Conservation (phyloP, 1,140 invertebrate species). For the Drosophila jambulina region DNA sequence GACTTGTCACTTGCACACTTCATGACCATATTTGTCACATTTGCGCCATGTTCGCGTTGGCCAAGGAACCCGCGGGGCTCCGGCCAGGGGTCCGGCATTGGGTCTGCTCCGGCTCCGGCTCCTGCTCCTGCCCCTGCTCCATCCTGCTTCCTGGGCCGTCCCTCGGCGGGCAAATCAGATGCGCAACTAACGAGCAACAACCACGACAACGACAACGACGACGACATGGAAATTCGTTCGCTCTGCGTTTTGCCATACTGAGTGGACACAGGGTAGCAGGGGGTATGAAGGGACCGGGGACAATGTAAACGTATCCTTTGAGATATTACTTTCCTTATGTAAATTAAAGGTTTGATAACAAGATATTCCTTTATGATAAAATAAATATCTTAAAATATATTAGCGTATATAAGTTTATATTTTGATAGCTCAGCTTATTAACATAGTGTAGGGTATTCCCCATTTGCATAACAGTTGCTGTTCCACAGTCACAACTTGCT, state of each 20-base stretch:
- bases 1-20: conserved; percentile 84
- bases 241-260: conserved; percentile 53
- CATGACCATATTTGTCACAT: conserved; percentile 84
- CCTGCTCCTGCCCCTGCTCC: conserved; percentile 1
- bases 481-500: conserved; percentile 40
- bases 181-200: conserved; percentile 82
- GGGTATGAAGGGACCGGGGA: background rate
- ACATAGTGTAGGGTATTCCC: background rate
- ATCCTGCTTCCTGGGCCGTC: conserved; percentile 52
- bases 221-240: conserved; percentile 77
- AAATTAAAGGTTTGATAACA: background rate
- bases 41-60: conserved; percentile 75
- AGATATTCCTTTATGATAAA: background rate
- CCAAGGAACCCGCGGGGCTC: conserved; percentile 37
- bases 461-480: background rate
- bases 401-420: background rate
- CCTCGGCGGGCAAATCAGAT: conserved; percentile 65
- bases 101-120: conserved; percentile 46
- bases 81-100: conserved; percentile 58
- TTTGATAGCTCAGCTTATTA: background rate
- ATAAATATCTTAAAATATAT: background rate
- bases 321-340: background rate
- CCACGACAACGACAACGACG: conserved; percentile 67
- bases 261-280: conserved; percentile 44
- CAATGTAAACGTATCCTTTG: fast-evolving